A percentile compares a stretch with the other conserved stretches of the same genome.
phyloP scores from a whole-genome alignment of 2,888 invertebrate genomes.

The Nephrocerus scutellatus region DNA sequence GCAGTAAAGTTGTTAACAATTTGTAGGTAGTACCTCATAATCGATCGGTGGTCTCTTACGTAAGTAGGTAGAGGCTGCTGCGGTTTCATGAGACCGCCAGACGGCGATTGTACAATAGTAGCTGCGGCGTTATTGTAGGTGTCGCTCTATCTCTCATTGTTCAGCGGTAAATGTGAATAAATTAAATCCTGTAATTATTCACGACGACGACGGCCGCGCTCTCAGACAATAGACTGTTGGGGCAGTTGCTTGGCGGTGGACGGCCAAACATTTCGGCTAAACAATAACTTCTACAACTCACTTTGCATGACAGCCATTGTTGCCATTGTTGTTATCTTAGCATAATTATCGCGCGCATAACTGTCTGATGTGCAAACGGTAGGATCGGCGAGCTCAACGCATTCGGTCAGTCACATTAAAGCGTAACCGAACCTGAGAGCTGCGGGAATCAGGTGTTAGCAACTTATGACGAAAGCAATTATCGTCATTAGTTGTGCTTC shows the following conservation, averaged over 20 bases:
- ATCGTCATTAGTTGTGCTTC: slow-evolving; percentile 22
- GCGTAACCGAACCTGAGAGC: slow-evolving; percentile 16
- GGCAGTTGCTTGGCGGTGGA: slow-evolving; percentile 18
- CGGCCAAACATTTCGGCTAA: slow-evolving; percentile 22
- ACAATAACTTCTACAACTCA: slow-evolving; percentile 24
- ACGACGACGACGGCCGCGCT: too few relatives aligned
- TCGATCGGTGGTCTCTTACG: too few relatives aligned
- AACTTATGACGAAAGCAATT: slow-evolving; percentile 22
- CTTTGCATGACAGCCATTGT: slow-evolving; percentile 25
- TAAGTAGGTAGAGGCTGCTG: too few relatives aligned
- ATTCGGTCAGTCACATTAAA: slow-evolving; percentile 17
- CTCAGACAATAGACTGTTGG: too few relatives aligned
- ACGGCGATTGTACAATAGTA: too few relatives aligned
- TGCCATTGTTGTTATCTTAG: slow-evolving; percentile 23
- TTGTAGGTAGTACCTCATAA: too few relatives aligned
- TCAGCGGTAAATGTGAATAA: too few relatives aligned
- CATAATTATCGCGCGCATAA: slow-evolving; percentile 23
- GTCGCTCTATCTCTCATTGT: too few relatives aligned
- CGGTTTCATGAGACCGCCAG: too few relatives aligned
- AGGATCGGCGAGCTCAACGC: background rate
- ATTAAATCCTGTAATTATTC: too few relatives aligned
- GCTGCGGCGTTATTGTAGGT: too few relatives aligned
- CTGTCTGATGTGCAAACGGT: slow-evolving; percentile 19
- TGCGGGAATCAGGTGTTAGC: slow-evolving; percentile 20
- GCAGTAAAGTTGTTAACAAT: too few relatives aligned